Conservation (phyloP, 2,888 invertebrate species). For the Flexamia atlantica region DNA sequence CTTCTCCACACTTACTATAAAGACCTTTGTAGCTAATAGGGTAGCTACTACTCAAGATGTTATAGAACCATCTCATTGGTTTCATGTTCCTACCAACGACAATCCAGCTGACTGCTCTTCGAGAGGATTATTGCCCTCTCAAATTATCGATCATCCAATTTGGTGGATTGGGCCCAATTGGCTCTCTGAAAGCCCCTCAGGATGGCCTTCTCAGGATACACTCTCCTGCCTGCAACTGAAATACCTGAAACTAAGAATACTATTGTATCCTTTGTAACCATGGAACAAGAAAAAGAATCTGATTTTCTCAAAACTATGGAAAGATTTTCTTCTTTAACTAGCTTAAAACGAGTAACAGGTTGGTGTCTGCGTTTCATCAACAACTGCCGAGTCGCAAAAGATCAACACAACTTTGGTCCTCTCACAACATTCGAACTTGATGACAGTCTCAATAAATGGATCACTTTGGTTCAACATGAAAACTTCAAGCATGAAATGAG, state of each 20-base stretch:
- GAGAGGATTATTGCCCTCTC: background rate
- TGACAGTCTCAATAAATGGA: background rate
- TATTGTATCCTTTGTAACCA: too few relatives aligned
- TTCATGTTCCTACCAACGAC: too few relatives aligned
- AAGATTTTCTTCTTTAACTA: background rate
- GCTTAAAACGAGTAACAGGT: background rate
- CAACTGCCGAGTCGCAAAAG: background rate
- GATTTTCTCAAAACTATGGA: background rate
- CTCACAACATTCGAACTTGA: background rate
- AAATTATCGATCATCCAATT: background rate
- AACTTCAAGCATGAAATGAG: background rate
- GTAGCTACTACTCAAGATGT: too few relatives aligned
- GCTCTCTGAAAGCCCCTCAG: background rate
- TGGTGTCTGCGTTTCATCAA: background rate
- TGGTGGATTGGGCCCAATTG: constrained; percentile 10
- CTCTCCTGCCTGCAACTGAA: background rate
- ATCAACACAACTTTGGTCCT: background rate
- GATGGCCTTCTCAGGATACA: background rate
- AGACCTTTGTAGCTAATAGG: too few relatives aligned
- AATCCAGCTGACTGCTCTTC: too few relatives aligned
- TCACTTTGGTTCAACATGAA: background rate
- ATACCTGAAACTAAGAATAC: background rate
- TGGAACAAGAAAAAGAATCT: background rate
- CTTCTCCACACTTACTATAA: too few relatives aligned
- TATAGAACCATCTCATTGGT: too few relatives aligned